Conservation (phyloP, 2,888 invertebrate genomes). For the Apocheima hispidaria region DNA sequence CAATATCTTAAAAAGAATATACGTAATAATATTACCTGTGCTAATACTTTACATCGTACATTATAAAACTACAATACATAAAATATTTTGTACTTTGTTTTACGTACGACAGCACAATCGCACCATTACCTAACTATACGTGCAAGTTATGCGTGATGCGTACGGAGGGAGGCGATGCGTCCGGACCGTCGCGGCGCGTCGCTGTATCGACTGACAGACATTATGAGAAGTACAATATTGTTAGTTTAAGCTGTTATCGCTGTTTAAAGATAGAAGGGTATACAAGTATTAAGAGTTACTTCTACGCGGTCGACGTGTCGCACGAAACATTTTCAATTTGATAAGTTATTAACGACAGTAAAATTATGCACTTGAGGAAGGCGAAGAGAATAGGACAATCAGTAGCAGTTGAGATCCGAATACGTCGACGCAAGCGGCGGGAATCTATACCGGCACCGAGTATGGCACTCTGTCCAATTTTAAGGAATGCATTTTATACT, state of each 20-base stretch:
- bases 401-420: conserved; percentile 58
- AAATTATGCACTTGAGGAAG: conserved; percentile 48
- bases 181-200: neutral
- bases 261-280: conserved; percentile 27
- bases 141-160: conserved; percentile 61
- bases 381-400: conserved; percentile 51
- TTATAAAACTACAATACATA: conserved; percentile 84
- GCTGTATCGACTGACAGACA: conserved; percentile 44
- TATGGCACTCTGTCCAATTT: conserved; percentile 42
- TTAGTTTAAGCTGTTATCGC: conserved; percentile 59
- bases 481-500: conserved; percentile 30
- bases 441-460: conserved; percentile 33
- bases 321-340: neutral
- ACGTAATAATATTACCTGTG: conserved; percentile 72
- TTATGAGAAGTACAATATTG: conserved; percentile 85
- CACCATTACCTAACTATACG: conserved; percentile 74
- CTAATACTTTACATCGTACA: conserved; percentile 81
- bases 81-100: conserved; percentile 86
- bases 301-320: conserved; percentile 27
- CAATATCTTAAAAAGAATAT: conserved; percentile 79
- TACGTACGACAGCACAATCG: conserved; percentile 76
- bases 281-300: conserved; percentile 34
- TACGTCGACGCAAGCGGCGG: conserved; percentile 45
- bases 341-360: conserved; percentile 1
- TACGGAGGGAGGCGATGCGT: conserved; percentile 35